Evolutionary conservation across 2,113 vertebrate species (phyloP), one percentile per base, ranked within the genome.

Genomic region (Plotosus lineatus): DNA sequence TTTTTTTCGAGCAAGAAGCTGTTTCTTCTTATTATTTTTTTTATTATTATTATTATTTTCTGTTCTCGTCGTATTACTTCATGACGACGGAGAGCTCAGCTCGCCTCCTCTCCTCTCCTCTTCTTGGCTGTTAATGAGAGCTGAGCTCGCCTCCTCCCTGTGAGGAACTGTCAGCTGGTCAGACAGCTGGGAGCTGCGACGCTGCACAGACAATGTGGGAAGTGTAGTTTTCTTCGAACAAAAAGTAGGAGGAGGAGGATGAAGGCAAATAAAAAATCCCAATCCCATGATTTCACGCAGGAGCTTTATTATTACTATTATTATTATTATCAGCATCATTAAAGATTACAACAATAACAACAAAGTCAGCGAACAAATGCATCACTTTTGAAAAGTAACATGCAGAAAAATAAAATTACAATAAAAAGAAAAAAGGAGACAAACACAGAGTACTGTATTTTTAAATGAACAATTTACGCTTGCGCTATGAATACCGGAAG

Each of bases 101-200:
- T 36, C 42, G 42, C 8, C 80, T 60, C 66, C 50, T 10, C 65
- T 38, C 53, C 61, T 10, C 78, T 63, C 72, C 73, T 60, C 76
- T 82, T 50, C 79, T n/a, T 55, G 36, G 21, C 77, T 48, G 74
- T 72, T 61, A 82, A 58, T 74, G 60, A 72, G 40, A 12, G 42
- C 68, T 28, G n/a, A n/a, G 7, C 53, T 55, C 53, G 50, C 19
- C 19, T n/a, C 51, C 10, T 19, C 73, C 31, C 14, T 23, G 23
- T 53, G 50, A 60, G 58, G 44, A 69, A 33, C 76, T 19, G 60
- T 36, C 38, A 85, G 48, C 51, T 63, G 51, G 9, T 15, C 28
- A 21, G 3, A 36, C 79, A 55, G 79, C 48, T 53, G n/a, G 82
- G 53, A 58, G 78, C 55, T 44, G 31, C 51, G 19, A 0, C 4